Percentiles rank a stretch among this genome's conserved stretches.
phyloP scores from a whole-genome alignment of 2,888 invertebrate species.

The Platycheirus albimanus region DNA sequence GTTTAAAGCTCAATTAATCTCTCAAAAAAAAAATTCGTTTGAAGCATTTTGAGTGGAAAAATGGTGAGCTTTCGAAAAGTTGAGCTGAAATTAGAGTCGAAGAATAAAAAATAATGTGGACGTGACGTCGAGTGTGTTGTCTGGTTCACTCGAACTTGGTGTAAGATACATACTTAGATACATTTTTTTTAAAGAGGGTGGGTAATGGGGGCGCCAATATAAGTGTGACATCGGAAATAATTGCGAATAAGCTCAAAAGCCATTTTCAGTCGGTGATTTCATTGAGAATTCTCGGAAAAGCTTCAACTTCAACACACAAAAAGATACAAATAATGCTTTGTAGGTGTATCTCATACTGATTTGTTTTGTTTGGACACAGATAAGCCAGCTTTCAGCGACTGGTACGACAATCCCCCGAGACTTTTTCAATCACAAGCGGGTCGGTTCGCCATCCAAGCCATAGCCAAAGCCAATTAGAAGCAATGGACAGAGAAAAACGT shows the following conservation, averaged over 20 bases:
- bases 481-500: not conserved
- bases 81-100: constrained; percentile 17
- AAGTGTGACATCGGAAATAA: constrained; percentile 72
- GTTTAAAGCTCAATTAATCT: constrained; percentile 21
- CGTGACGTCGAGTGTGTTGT: not conserved
- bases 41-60: not conserved
- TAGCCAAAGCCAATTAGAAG: not conserved
- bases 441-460: not conserved
- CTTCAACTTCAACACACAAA: constrained; percentile 43
- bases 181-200: not conserved
- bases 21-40: not conserved
- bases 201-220: constrained; percentile 41
- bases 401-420: constrained; percentile 45
- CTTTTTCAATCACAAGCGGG: not conserved
- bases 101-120: not conserved
- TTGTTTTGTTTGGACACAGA: not conserved
- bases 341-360: not conserved
- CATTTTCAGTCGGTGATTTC: constrained; percentile 73
- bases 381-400: constrained; percentile 41
- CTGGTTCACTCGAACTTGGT: not conserved
- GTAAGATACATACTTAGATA: no score
- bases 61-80: constrained; percentile 45
- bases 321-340: constrained; percentile 18
- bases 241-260: constrained; percentile 47
- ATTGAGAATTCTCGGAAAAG: constrained; percentile 71